phyloP scores from a whole-genome alignment of 2,888 invertebrate genomes.

The Dolomedes plantarius region DNA sequence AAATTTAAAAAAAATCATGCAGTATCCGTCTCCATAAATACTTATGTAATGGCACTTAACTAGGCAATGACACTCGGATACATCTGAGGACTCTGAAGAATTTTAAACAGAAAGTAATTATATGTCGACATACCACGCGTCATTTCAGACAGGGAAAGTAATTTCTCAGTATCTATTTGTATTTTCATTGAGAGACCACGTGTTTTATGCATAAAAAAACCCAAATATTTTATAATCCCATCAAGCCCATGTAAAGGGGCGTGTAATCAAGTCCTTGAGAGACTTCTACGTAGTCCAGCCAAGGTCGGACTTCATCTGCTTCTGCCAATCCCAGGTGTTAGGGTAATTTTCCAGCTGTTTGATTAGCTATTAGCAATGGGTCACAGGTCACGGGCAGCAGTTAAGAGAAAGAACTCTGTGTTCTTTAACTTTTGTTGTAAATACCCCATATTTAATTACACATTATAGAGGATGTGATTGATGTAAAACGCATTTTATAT shows the following conservation, averaged over 20 bases:
- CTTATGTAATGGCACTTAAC: too few species aligned
- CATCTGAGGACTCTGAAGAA: too few species aligned
- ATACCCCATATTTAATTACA: constrained; percentile 4
- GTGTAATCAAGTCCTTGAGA: not conserved
- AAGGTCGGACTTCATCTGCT: not conserved
- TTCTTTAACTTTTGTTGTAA: not conserved
- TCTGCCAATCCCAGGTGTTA: constrained; percentile 4
- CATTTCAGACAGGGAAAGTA: not conserved
- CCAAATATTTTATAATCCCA: not conserved
- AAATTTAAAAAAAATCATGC: too few species aligned
- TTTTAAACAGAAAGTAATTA: too few species aligned
- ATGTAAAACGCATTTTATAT: constrained; percentile 10
- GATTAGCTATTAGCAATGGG: not conserved
- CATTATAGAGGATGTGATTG: constrained; percentile 23
- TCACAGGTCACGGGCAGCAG: constrained; percentile 6
- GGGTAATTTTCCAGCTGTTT: not conserved
- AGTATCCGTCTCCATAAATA: too few species aligned
- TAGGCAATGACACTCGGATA: too few species aligned
- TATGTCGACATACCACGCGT: too few species aligned
- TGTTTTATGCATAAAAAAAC: not conserved
- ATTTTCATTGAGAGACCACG: not conserved
- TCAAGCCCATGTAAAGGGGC: not conserved
- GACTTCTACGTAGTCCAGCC: not conserved
- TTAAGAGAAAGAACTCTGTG: not conserved
- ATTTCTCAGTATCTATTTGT: not conserved